Base-by-base conservation (phyloP, 2,797 vertebrate genomes). In the Chromis chromis region DNA sequence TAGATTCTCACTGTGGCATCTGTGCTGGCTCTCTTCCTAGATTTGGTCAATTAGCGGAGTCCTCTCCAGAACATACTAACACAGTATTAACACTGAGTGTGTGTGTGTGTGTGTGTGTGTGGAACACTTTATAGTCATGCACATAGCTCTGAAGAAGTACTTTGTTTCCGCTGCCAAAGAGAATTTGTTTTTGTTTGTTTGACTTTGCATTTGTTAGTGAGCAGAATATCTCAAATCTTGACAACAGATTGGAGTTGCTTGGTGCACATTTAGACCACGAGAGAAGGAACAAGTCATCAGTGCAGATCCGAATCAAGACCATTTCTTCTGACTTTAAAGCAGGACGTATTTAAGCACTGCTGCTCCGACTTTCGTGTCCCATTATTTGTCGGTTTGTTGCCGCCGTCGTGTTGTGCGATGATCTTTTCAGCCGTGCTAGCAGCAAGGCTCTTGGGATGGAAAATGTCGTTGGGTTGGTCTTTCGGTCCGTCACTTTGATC, bases 11-110 rank as follows among this genome's bases (percentile, higher is more conserved):
- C 68, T 66, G 74, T 74, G 79, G 79, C 88, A 83, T 90, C 85
- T 90, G 88, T 74, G 88, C 80, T 87, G 88, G 81, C 88, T 85
- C 75, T 8, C 64, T 69, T 91, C 89, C 88, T 87, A n/a, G 76
- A 81, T 74, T 78, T 80, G 72, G 75, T 86, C 83, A 81, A 78
- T 83, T 76, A 86, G 71, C 65, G 19, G 67, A 69, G 74, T 71
- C 74, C 57, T 59, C 66, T 78, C 53, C 71, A 59, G 71, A 76
- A 65, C 76, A 52, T 44, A 72, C 48, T 67, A 56, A 50, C 67
- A 49, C 79, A 53, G 40, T 10, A 65, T 65, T 76, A 72, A n/a
- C 65, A 68, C 75, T 40, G 56, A 36, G 10, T 62, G 68, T 65
- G 49, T 59, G 16, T 24, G 48, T 42, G 22, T 25, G 68, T 46